Evolutionary conservation across 2,797 vertebrate genomes (phyloP), one percentile per base, ranked within the genome.

Genomic region (Neoniphon sammara): DNA sequence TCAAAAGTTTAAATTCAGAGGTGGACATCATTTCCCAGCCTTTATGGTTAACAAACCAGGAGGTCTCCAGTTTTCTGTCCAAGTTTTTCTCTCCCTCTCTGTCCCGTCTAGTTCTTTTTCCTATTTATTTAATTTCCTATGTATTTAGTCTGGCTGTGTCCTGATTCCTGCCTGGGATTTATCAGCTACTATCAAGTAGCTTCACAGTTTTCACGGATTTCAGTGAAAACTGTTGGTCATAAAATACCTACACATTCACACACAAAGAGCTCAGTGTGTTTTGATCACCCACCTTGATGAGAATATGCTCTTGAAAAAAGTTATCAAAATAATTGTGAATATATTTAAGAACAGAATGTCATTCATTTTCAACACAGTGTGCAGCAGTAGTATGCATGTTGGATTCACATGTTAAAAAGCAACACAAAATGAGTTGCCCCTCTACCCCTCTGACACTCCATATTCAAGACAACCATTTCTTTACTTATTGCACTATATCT

Each of bases 41-140:
- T 65, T 66, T 60, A 52, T 85, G 73, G 73, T 79, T 85, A 89
- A 69, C 21, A 8, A 27, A 57, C 42, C 27, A 3, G 6, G n/a
- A 47, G 10, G 62, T 61, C 55, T 42, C 23, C 3, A 34, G 58
- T 62, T 53, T 63, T n/a, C 47, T 56, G 30, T 20, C 34, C 46
- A 34, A 14, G 4, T 64, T 67, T 53, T 34, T 2, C 0, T 53
- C 5, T 2, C 2, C 18, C 58, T 25, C 11, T 21, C 0, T 36
- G 9, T 59, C 17, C 8, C 7, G 4, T 15, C 5, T 18, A 46
- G 4, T 27, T 55, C 31, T 47, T 1, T 62, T 30, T 8, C 12
- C 3, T 14, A 39, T 20, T 30, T 9, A 14, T n/a, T 31, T 50
- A 12, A 30, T 12, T 18, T 47, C 65, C 4, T 23, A 21, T 36